These are phyloP conservation scores for Metridium senile DNA, from an alignment of 92 coral and sea anemone species.

Conservation along the genomic window DNA sequence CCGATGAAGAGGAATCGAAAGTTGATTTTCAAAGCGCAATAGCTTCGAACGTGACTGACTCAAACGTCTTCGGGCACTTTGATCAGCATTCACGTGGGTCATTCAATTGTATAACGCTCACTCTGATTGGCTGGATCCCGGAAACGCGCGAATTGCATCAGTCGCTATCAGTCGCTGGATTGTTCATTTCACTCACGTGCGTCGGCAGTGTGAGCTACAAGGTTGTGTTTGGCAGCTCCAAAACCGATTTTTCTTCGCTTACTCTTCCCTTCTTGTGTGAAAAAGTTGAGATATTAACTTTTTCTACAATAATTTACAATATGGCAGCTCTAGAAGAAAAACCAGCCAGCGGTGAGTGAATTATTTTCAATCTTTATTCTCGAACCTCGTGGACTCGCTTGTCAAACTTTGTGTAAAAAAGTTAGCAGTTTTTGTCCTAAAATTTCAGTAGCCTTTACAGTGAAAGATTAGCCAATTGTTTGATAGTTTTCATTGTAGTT, in stretches of 20 bases:
- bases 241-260: not conserved
- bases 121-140: conserved; percentile 10
- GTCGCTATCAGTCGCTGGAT: too few species aligned
- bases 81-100: not conserved
- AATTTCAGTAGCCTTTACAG: not conserved
- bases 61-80: not conserved
- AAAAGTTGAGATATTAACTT: not conserved
- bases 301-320: not conserved
- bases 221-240: not conserved
- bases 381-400: conserved; percentile 30
- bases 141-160: conserved; percentile 7
- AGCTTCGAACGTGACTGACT: not conserved
- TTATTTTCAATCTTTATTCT: not conserved
- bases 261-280: not conserved
- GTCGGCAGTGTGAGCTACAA: too few species aligned
- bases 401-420: not conserved
- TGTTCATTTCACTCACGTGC: not conserved
- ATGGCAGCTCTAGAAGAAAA: conserved; percentile 66
- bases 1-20: not conserved
- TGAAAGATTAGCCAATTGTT: not conserved
- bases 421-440: not conserved
- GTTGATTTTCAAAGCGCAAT: not conserved
- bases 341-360: conserved; percentile 52
- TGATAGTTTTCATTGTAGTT: not conserved
- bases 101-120: not conserved